Evolutionary conservation across 2,113 vertebrate species (phyloP), one percentile per base, ranked within the genome.

Genomic region (Oryzias celebensis): DNA sequence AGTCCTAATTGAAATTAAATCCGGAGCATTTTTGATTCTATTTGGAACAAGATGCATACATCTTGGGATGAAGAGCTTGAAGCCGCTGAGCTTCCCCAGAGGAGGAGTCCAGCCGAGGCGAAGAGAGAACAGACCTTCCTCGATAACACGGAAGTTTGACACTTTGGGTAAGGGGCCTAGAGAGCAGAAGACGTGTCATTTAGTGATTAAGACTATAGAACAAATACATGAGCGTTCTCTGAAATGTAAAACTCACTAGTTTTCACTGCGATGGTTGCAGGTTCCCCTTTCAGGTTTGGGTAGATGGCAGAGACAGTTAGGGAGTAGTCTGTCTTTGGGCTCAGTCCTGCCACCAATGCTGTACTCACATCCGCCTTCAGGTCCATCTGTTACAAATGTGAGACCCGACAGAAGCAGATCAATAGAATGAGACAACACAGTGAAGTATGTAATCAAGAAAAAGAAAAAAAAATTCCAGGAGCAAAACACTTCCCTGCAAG

Each of bases 31-130:
- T 52, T 8, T 17, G 2, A 7, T 16, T 28, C 0, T 53, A 1
- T 47, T 47, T 16, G 17, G 14, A 44, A 14, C 48, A 62, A 20
- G n/a, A 1, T 18, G 41, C 93, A 85, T 82, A 96, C 95, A 79
- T 92, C 91, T 91, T 8, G 93, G 93, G 60, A 96, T 91, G 83
- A 91, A 93, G 85, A 96, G 90, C 87, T 94, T 94, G 83, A 94
- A 95, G 65, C 91, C 91, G 4, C 91, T 66, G 28, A 94, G 79
- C 42, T 92, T 94, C 45, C 89, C 93, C 1, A 88, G 64, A 0
- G 93, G 89, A 47, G 86, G 83, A 0, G 93, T 94, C 95, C 95
- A 96, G 58, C 92, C 92, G 42, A 95, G 81, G 49, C 92, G 94
- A 60, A 96, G 86, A 49, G 91, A 93, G 78, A 90, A 95, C 48